These are phyloP conservation scores for Macrosiphum euphorbiae DNA, from an alignment of 2,888 invertebrate species.

Conservation along the genomic window DNA sequence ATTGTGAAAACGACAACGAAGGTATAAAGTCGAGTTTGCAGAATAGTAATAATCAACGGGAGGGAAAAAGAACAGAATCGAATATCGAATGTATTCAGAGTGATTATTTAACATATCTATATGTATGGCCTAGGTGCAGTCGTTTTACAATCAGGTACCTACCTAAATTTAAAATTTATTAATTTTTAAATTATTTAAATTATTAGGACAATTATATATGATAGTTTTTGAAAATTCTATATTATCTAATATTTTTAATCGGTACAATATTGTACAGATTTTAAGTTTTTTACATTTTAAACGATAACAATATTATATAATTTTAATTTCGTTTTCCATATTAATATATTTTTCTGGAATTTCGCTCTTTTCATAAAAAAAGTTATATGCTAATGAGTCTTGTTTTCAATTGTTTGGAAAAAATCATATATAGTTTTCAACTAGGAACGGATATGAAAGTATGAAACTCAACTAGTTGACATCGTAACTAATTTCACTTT, in stretches of 20 bases:
- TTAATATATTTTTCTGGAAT: not conserved
- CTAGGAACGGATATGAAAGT: not conserved
- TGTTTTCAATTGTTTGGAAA: not conserved
- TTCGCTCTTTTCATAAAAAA: not conserved
- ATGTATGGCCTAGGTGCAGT: too few relatives aligned
- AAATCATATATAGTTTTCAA: not conserved
- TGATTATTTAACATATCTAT: not conserved
- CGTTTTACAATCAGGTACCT: too few relatives aligned
- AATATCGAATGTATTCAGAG: not conserved
- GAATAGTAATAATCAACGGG: not conserved
- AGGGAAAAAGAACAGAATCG: not conserved
- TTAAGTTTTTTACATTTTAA: not conserved
- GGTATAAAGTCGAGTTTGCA: conserved; percentile 13
- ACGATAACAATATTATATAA: not conserved
- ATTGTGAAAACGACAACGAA: not conserved
- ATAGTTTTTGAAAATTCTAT: not conserved
- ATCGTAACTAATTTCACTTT: not conserved
- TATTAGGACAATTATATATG: not conserved
- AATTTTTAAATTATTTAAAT: too few relatives aligned
- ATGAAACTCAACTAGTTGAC: not conserved
- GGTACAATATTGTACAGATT: not conserved
- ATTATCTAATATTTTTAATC: not conserved
- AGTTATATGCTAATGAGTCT: not conserved
- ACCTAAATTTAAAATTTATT: too few relatives aligned
- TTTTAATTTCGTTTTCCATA: not conserved